Evolutionary conservation across 1,140 invertebrate species (phyloP), one percentile per base, ranked within the genome.

Genomic region (Drosophila subpulchrella): DNA sequence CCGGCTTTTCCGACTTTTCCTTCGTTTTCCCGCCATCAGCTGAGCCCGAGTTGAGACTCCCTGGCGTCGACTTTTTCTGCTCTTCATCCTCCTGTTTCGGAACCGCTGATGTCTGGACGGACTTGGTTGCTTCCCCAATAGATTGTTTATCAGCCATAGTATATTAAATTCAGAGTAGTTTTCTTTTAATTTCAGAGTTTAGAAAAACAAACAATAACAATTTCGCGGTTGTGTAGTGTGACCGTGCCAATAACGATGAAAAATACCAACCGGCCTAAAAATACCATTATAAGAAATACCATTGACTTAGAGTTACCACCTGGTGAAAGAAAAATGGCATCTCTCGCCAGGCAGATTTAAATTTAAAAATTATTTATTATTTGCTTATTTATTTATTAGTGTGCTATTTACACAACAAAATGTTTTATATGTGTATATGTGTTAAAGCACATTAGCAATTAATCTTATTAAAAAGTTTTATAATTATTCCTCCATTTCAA

Each of bases 1-100:
- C n/a, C 6, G 44, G 17, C 4, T 48, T 47, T 10, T 85, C 81
- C n/a, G 44, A 36, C 10, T 83, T 73, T 46, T 72, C 81, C 20
- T 61, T 41, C 7, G 68, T 68, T 36, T 65, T 51, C 41, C 60
- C 57, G 3, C 15, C 50, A 24, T 63, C 71, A 39, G 8, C 32
- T 34, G 44, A 50, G 13, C 17, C 51, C 1, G 27, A 30, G n/a
- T 17, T 34, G 0, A 34, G 34, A 4, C 38, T 54, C 42, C 30
- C 39, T 17, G 30, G n/a, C 10, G 48, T 4, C 4, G 54, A 24
- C 32, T 34, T 74, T 17, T 51, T 39, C 7, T 15, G n/a, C 13
- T 41, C 20, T 11, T 57, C 50, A 6, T 51, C 20, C 32, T 32
- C 12, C 48, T 62, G 47, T 39, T 74, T 56, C 30, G 12, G 39